These are phyloP conservation scores for Seira sanloemensis DNA, from an alignment of 2,888 invertebrate species.

Conservation along the genomic window DNA sequence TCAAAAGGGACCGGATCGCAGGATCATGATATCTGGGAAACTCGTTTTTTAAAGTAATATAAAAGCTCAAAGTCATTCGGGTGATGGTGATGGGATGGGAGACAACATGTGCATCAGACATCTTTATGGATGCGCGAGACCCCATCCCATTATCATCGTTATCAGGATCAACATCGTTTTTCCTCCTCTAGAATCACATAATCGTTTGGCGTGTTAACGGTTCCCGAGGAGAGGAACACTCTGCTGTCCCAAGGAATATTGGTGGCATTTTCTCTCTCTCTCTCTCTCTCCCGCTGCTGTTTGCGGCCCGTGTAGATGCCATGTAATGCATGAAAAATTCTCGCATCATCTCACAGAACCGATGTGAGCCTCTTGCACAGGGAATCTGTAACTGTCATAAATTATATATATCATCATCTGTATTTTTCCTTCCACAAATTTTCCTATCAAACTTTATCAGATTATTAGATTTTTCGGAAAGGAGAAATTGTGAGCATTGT, in stretches of 20 bases:
- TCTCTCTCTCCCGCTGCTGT: conserved; percentile 31
- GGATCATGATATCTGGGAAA: conserved; percentile 5
- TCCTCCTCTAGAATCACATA: conserved; percentile 12
- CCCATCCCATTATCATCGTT: conserved; percentile 70
- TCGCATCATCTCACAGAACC: conserved; percentile 41
- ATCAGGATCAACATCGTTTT: conserved; percentile 51
- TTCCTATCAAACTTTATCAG: conserved; percentile 34
- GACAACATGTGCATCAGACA: conserved; percentile 73
- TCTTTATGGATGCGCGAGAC: conserved; percentile 73
- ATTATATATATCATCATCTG: conserved; percentile 45
- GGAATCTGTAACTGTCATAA: conserved; percentile 42
- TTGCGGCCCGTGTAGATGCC: conserved; percentile 36
- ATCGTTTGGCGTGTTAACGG: conserved; percentile 26
- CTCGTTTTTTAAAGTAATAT: conserved; percentile 23
- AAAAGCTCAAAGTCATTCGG: conserved; percentile 27
- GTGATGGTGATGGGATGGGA: conserved; percentile 33
- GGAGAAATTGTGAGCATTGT: no score
- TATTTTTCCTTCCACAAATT: conserved; percentile 22
- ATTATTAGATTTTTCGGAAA: conserved; percentile 31
- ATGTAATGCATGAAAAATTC: conserved; percentile 47
- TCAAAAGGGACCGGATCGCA: conserved; percentile 8
- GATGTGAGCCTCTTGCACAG: conserved; percentile 28
- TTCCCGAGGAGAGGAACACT: no score
- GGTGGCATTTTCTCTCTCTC: no score
- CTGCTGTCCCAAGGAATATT: no score